phyloP scores from a whole-genome alignment of 2,888 invertebrate species.

The Petrolisthes cinctipes region DNA sequence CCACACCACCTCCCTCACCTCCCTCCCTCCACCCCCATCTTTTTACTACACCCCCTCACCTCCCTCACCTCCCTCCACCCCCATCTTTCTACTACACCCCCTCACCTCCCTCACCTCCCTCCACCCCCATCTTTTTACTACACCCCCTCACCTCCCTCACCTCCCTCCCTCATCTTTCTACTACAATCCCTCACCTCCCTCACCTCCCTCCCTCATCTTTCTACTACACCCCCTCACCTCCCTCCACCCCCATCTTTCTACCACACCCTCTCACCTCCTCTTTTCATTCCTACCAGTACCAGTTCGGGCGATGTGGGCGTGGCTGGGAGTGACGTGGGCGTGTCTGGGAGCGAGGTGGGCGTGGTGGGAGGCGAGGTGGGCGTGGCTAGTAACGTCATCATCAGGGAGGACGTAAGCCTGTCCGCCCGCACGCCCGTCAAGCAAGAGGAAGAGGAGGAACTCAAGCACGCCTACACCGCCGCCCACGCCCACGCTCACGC shows the following conservation, averaged over 20 bases:
- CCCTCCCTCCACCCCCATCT: neutral
- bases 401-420: slow-evolving; percentile 61
- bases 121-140: neutral
- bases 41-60: neutral
- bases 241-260: neutral
- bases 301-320: neutral
- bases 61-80: neutral
- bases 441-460: slow-evolving; percentile 64
- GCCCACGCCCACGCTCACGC: slow-evolving; percentile 45
- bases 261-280: neutral
- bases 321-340: slow-evolving; percentile 20
- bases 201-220: neutral
- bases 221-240: neutral
- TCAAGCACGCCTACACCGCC: slow-evolving; percentile 63
- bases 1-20: neutral
- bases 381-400: slow-evolving; percentile 60
- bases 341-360: slow-evolving; percentile 37
- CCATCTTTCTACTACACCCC: neutral
- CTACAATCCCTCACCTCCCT: neutral
- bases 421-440: slow-evolving; percentile 62
- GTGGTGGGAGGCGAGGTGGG: slow-evolving; percentile 32
- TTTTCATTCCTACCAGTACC: neutral
- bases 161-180: neutral
- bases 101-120: neutral
- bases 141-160: neutral